Evolutionary conservation across 2,797 vertebrate species (phyloP).

Genomic region (Lutjanus argentimaculatus): DNA sequence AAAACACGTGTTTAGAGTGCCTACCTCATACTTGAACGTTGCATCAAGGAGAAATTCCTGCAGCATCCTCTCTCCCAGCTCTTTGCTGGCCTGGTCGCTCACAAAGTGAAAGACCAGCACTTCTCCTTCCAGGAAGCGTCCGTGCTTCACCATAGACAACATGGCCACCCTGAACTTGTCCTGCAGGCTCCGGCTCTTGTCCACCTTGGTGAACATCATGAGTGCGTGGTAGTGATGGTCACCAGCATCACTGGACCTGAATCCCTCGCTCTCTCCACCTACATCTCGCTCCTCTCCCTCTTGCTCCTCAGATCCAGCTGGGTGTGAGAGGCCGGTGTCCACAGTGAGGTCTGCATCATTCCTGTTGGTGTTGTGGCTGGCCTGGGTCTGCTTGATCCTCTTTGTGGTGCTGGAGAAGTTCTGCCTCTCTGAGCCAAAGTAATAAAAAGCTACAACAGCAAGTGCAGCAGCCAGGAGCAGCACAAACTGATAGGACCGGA

Average conservation of each 20-base stretch:
- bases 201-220: conserved; percentile 96
- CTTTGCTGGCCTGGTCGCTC: conserved; percentile 89
- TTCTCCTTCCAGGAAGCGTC: conserved; percentile 87
- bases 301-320: conserved; percentile 51
- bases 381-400: conserved; percentile 90
- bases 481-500: conserved; percentile 90
- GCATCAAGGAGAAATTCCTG: conserved; percentile 88
- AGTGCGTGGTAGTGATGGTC: conserved; percentile 87
- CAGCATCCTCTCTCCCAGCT: conserved; percentile 87
- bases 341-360: conserved; percentile 85
- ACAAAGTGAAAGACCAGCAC: conserved; percentile 93
- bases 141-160: conserved; percentile 90
- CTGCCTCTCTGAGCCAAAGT: conserved; percentile 92
- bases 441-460: conserved; percentile 94
- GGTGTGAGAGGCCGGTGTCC: conserved; percentile 72
- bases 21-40: conserved; percentile 92
- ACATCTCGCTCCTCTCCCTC: conserved; percentile 19
- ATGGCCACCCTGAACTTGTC: conserved; percentile 91
- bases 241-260: conserved; percentile 33
- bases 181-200: conserved; percentile 89
- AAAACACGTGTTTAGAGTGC: conserved; percentile 27
- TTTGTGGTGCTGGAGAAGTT: conserved; percentile 95
- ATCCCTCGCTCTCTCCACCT: conserved; percentile 15
- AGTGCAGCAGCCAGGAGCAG: conserved; percentile 89
- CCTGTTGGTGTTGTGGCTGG: conserved; percentile 83